phyloP scores from a whole-genome alignment of 2,113 vertebrate genomes.

The Apteryx mantelli region DNA sequence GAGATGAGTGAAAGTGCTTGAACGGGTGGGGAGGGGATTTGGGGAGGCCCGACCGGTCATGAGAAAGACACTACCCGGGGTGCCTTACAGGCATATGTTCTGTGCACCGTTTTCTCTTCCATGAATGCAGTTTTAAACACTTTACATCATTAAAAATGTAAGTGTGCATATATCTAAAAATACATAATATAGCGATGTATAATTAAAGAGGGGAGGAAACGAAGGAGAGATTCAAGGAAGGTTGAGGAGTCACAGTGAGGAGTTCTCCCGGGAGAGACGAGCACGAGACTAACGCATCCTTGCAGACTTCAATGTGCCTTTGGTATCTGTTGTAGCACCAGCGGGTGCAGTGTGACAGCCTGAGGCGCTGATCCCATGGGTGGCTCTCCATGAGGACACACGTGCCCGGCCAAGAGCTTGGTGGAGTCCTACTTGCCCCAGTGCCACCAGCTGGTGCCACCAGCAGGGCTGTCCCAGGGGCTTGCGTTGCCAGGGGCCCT shows the following conservation, averaged over 20 bases:
- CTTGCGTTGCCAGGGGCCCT: neutral
- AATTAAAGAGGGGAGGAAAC: slow-evolving; percentile 38
- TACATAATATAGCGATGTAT: neutral
- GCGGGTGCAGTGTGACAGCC: accelerated
- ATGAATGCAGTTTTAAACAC: neutral
- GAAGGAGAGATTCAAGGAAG: slow-evolving; percentile 44
- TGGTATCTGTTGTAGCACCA: neutral
- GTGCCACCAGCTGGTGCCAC: neutral
- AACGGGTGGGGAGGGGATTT: neutral
- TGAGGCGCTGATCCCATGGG: accelerated
- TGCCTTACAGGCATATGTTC: neutral
- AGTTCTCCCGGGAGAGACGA: slow-evolving; percentile 12
- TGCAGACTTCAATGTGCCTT: neutral
- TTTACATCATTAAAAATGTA: neutral
- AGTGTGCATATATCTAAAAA: neutral
- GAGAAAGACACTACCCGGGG: neutral
- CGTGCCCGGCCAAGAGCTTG: neutral
- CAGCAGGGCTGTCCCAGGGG: neutral
- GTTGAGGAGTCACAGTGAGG: slow-evolving; percentile 33
- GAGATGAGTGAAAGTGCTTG: slow-evolving; percentile 12
- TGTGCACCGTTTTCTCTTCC: neutral
- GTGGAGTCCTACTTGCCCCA: neutral
- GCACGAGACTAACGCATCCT: neutral
- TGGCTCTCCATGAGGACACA: neutral
- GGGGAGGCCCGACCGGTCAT: neutral